Evolutionary conservation across 2,113 vertebrate species (phyloP), one percentile per base, ranked within the genome.

Genomic region (Candoia aspera): DNA sequence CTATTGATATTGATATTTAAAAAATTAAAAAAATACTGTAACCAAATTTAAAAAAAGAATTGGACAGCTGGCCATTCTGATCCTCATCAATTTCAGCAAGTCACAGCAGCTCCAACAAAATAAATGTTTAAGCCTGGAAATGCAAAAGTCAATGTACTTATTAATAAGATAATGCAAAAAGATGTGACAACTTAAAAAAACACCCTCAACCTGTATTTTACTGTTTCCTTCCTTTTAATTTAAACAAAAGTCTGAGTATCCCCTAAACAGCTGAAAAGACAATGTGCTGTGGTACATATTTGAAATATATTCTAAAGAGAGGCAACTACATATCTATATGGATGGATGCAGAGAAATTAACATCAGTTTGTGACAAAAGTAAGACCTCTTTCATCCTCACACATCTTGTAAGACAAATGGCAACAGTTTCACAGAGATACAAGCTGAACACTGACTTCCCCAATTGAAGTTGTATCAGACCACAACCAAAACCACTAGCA

Each of bases 61-160:
- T 6, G 3, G 33, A 91, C 58, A 88, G 87, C 1, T 90, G 91
- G 53, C 85, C 93, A 96, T 91, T 83, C 90, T 93, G 57, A 88
- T 29, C 2, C 60, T 93, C 92, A 92, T 90, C 93, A 95, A 90
- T n/a, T 93, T 94, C 95, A 95, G 73, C 93, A 95, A 95, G 84
- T 92, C 93, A 96, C 95, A 84, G 90, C 84, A 89, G 86, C 84
- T 94, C 91, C 92, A 90, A 94, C 94, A 90, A 94, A 95, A 94
- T 86, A 94, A 92, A 92, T 92, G 91, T 94, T 92, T 94, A 96
- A 94, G 96, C 12, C 95, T 96, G 95, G 94, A 96, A 97, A 97
- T 88, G 55, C 95, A 95, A 24, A 93, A 91, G 90, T 90, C 0
- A 0, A 84, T n/a, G 87, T 49, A 8, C 55, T 0, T 17, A 33